phyloP scores from a whole-genome alignment of 2,113 vertebrate genomes.

The Empidonax traillii region DNA sequence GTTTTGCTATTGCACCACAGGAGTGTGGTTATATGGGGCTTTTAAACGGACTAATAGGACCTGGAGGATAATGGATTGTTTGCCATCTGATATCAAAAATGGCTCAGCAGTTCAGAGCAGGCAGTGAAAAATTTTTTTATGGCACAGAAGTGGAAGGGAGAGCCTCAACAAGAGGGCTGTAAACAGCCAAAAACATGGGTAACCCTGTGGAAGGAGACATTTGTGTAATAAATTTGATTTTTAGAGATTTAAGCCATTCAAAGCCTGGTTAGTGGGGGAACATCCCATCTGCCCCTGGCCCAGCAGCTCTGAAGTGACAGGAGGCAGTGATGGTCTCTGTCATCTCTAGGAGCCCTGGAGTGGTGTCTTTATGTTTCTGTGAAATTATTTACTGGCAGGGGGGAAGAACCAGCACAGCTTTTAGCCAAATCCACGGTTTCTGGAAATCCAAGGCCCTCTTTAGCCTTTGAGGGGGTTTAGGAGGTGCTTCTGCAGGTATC shows the following conservation, averaged over 20 bases:
- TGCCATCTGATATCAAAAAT: not conserved
- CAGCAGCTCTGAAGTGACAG: not conserved
- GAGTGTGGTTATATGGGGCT: not conserved
- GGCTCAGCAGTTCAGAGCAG: not conserved
- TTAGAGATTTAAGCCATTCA: not conserved
- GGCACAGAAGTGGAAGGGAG: not conserved
- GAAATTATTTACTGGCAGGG: not conserved
- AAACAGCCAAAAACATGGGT: rapidly evolving
- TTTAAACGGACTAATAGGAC: not conserved
- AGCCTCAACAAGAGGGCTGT: not conserved
- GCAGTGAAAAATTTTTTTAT: not conserved
- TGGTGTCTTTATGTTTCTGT: not conserved
- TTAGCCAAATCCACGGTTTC: not conserved
- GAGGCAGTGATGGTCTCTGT: not conserved
- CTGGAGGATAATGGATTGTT: not conserved
- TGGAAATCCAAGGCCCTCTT: not conserved
- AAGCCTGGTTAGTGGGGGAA: not conserved
- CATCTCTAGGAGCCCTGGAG: not conserved
- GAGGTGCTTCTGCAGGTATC: not conserved
- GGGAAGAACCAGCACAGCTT: not conserved
- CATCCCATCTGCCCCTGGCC: not conserved
- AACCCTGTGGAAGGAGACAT: not conserved
- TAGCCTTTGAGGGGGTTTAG: not conserved
- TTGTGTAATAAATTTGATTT: not conserved
- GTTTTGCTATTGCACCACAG: not conserved